Evolutionary conservation across 2,888 invertebrate genomes (phyloP), one percentile per base, ranked within the genome.

Genomic region (Artemia sp.): DNA sequence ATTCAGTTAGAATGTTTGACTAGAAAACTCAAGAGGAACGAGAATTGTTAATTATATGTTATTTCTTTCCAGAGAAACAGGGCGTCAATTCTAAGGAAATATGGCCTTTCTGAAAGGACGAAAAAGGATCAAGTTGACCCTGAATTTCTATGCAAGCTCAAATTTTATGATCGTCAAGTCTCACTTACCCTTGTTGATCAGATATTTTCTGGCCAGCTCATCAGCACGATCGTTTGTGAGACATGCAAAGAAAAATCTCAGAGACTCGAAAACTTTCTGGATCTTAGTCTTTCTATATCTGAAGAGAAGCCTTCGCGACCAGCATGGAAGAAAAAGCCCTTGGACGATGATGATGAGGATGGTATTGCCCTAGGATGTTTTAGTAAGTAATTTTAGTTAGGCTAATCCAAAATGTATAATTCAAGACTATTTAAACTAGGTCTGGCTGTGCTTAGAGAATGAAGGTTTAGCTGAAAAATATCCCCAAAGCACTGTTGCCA

Each of bases 191-290:
- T 82, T 70, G 77, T 82, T 9, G 96, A 97, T 78, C 88, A 88
- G 77, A 87, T 97, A 69, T 98, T 97, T 81, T 88, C 93, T 51
- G 97, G 97, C 0, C 86, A 89, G 76, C 82, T 96, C 12, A 89
- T 95, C 2, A 95, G 93, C 51, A 90, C 89, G 0, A 80, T 92
- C 58, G 86, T 89, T 71, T 97, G 96, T 78, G 87, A 90, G 75
- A 90, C 90, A 72, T 97, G 97, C 77, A 83, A 85, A 72, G 86
- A 91, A 79, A 85, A 88, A 12, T 93, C 93, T 0, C 88, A 90
- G 75, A 84, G 90, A 12, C 88, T 88, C 70, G 97, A 97, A 78
- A 88, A 89, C 76, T 97, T 98, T 79, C 82, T 96, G 70, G 97
- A 98, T 79, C 83, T 98, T 73, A 95, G 95, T 72, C 82, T 98